These are phyloP conservation scores for Apotomis betuletana DNA, from an alignment of 2,888 invertebrate genomes.

Conservation along the genomic window DNA sequence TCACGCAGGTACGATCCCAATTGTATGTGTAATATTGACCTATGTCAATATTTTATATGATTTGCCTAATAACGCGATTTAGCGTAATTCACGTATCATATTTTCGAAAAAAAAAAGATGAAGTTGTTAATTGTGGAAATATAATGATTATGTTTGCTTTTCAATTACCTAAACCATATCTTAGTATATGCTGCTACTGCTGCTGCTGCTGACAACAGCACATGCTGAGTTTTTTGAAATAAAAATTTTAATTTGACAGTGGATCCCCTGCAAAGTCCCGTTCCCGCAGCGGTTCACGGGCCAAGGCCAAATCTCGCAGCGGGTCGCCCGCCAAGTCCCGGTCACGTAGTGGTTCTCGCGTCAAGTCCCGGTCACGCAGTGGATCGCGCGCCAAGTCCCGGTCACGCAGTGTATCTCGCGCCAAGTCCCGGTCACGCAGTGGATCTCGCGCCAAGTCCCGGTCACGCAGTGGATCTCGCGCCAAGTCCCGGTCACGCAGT, in stretches of 20 bases:
- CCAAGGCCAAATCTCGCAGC: constrained; percentile 43
- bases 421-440: constrained; percentile 50
- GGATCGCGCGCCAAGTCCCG: constrained; percentile 49
- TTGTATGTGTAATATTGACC: no score
- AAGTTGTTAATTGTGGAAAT: no score
- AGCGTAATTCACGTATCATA: no score
- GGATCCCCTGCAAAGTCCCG: constrained; percentile 49
- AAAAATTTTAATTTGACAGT: not conserved
- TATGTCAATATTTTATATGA: no score
- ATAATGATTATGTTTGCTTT: no score
- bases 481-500: constrained; percentile 46
- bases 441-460: constrained; percentile 47
- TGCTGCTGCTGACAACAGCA: no score
- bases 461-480: constrained; percentile 45
- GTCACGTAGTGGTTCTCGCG: constrained; percentile 46
- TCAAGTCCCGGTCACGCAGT: constrained; percentile 48
- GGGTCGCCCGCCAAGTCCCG: constrained; percentile 6
- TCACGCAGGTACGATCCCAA: constrained; percentile 36
- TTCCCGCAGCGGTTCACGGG: constrained; percentile 30
- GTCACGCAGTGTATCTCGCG: constrained; percentile 47
- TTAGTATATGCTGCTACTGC: no score
- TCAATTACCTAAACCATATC: no score
- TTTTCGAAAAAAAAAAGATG: no score
- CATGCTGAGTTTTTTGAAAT: no score
- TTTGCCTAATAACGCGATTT: no score